Percentiles rank a stretch among this genome's conserved stretches.
Conservation (phyloP, 2,113 vertebrate species). For the Corythornis madagascariensis region DNA sequence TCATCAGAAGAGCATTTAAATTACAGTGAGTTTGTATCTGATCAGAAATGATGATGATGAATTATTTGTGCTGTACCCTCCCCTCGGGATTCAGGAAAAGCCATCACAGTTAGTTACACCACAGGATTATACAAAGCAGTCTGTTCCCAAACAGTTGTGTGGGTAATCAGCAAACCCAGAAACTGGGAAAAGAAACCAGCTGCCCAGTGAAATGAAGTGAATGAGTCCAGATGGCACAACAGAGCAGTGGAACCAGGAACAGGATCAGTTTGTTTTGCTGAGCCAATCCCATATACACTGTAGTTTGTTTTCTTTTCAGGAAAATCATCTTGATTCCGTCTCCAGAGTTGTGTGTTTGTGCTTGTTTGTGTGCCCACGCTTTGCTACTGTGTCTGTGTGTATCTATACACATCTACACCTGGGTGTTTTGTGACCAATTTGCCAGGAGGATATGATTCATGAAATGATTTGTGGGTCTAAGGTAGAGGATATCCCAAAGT, state of each 20-base stretch:
- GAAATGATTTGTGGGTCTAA: background rate
- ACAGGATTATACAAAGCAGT: background rate
- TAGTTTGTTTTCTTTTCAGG: background rate
- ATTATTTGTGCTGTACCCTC: background rate
- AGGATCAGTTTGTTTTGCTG: background rate
- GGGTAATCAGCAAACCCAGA: background rate
- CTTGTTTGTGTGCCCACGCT: background rate
- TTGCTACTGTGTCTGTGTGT: background rate
- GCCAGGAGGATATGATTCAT: background rate
- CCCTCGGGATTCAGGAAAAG: background rate
- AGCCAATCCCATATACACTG: rapidly evolving
- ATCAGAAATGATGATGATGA: background rate
- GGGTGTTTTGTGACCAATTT: background rate
- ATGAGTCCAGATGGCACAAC: background rate
- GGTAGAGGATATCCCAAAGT: background rate
- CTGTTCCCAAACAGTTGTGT: background rate
- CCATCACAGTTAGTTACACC: rapidly evolving
- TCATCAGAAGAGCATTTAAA: background rate
- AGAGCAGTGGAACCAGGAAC: background rate
- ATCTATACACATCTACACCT: rapidly evolving
- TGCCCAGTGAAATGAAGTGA: background rate
- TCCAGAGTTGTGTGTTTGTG: background rate
- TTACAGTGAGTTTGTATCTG: background rate
- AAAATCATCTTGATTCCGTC: background rate
- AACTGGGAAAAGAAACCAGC: background rate